Evolutionary conservation across 2,888 invertebrate genomes (phyloP).

Genomic region (Epirrhoe tristata): DNA sequence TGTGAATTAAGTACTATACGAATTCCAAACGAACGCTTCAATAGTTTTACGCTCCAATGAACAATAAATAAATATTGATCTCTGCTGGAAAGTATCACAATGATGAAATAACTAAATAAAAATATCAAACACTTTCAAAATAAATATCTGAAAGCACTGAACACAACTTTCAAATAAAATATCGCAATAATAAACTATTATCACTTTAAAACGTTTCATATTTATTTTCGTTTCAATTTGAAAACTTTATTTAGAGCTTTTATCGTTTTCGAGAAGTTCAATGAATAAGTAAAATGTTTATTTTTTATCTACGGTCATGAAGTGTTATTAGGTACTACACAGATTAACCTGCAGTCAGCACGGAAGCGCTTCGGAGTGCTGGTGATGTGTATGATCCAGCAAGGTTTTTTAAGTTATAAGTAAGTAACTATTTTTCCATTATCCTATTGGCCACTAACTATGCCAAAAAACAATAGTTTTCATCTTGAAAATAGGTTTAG

Average conservation of each 20-base stretch:
- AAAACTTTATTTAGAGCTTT: neutral
- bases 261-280: neutral
- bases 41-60: neutral
- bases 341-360: too few species aligned
- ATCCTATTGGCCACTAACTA: too few species aligned
- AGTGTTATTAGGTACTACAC: too few species aligned
- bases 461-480: neutral
- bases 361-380: too few species aligned
- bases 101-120: neutral
- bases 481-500: neutral
- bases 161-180: neutral
- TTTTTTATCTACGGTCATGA: neutral
- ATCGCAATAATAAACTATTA: neutral
- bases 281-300: neutral
- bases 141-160: neutral
- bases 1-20: neutral
- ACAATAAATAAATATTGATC: neutral
- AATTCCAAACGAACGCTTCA: neutral
- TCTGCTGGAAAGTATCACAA: neutral
- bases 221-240: neutral
- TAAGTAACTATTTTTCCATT: too few species aligned
- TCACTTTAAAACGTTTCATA: neutral
- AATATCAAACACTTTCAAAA: neutral
- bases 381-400: too few species aligned
- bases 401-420: too few species aligned